A percentile compares a stretch with the other conserved stretches of the same genome.
Evolutionary conservation across 2,888 invertebrate genomes (phyloP).

Genomic region (Cataglyphis rosenhaueri): DNA sequence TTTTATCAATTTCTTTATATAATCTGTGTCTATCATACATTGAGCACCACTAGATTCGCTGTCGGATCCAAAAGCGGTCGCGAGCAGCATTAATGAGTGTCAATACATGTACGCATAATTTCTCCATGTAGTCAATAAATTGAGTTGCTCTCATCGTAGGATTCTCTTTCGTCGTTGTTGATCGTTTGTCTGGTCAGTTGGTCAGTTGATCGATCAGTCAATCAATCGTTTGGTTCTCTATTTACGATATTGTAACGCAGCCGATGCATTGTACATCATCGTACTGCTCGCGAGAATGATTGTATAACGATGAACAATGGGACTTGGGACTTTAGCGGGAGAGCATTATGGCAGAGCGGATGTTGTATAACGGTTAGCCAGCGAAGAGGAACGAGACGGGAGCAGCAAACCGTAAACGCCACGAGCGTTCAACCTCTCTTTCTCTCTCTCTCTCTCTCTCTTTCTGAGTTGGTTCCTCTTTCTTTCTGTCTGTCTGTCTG

Average conservation of each 20-base stretch:
- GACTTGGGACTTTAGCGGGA: constrained; percentile 79
- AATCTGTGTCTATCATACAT: background rate
- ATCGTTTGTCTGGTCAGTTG: constrained; percentile 40
- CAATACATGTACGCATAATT: constrained; percentile 30
- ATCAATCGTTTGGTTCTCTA: constrained; percentile 36
- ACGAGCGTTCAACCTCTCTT: constrained; percentile 77
- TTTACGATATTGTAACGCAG: constrained; percentile 60
- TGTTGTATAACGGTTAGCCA: constrained; percentile 86
- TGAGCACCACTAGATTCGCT: constrained; percentile 33
- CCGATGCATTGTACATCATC: constrained; percentile 75
- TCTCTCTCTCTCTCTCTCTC: constrained; percentile 52
- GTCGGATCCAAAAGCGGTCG: constrained; percentile 17
- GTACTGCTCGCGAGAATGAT: constrained; percentile 75
- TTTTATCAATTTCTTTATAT: background rate
- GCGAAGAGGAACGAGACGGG: constrained; percentile 85
- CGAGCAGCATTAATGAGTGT: constrained; percentile 36
- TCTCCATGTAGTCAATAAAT: constrained; percentile 63
- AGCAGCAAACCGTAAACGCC: constrained; percentile 84
- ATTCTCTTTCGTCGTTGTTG: constrained; percentile 32
- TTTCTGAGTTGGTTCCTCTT: constrained; percentile 6
- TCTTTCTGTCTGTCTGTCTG: constrained; percentile 1
- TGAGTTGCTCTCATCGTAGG: constrained; percentile 52
- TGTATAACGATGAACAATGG: constrained; percentile 85
- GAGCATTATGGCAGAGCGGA: constrained; percentile 84
- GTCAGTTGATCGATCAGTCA: background rate